Evolutionary conservation across 2,888 invertebrate genomes (phyloP).

Genomic region (Lithophane ornitopus): DNA sequence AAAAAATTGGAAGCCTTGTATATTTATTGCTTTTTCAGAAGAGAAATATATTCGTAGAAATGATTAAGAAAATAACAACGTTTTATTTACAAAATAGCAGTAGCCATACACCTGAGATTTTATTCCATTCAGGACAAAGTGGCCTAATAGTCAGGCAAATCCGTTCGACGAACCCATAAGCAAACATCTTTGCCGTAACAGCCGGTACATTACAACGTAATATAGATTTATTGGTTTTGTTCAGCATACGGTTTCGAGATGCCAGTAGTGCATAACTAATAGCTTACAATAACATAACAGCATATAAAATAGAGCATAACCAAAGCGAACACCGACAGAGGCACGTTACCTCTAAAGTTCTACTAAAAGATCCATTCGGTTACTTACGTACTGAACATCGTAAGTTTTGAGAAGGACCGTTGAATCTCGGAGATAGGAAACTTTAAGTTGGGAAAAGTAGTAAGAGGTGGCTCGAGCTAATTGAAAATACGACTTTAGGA

Average conservation of each 20-base stretch:
- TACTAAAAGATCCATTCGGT: conserved; percentile 11
- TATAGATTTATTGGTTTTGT: conserved; percentile 35
- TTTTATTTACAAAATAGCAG: not conserved
- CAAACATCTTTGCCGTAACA: conserved; percentile 10
- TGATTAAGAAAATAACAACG: not conserved
- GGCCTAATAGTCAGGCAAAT: no score
- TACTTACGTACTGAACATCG: conserved; percentile 24
- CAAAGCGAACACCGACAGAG: conserved; percentile 35
- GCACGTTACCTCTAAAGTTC: conserved; percentile 35
- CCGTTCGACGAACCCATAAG: not conserved
- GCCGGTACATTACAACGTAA: conserved; percentile 9
- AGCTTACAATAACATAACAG: conserved; percentile 54
- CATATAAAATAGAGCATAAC: conserved; percentile 60
- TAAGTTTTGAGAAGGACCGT: conserved; percentile 23
- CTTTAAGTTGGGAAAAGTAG: conserved; percentile 27
- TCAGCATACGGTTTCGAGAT: conserved; percentile 42
- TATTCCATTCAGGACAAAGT: not conserved
- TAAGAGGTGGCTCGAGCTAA: conserved; percentile 19
- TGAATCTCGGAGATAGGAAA: conserved; percentile 32
- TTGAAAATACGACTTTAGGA: conserved; percentile 27
- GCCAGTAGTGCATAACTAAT: conserved; percentile 61
- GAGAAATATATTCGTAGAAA: not conserved
- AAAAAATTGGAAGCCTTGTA: conserved; percentile 10
- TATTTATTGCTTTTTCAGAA: conserved; percentile 1
- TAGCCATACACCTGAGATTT: no score